Evolutionary conservation across 2,888 invertebrate genomes (phyloP).

Genomic region (Odontothrips loti): DNA sequence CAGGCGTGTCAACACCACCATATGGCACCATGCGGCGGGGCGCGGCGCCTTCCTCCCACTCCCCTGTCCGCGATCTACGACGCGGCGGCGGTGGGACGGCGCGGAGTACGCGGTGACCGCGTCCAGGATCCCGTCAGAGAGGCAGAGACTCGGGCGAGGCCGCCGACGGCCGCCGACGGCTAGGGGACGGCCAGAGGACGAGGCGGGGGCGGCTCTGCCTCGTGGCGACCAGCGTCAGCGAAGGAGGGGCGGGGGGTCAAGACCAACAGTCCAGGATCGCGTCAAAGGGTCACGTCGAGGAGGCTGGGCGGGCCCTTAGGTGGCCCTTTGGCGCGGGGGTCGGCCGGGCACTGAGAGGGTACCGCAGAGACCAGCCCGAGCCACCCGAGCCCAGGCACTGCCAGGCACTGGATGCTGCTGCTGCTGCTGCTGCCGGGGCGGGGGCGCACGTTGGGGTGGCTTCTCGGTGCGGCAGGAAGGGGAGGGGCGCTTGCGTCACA

Average conservation of each 20-base stretch:
- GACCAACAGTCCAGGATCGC: neutral
- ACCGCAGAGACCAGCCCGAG: neutral
- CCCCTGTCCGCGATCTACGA: neutral
- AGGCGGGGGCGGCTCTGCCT: neutral
- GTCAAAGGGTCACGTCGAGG: neutral
- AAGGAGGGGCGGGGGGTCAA: neutral
- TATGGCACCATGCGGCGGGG: neutral
- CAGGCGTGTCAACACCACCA: neutral
- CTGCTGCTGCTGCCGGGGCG: conserved; percentile 30
- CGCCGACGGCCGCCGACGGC: neutral
- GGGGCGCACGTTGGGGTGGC: too few species aligned
- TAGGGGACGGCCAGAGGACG: neutral
- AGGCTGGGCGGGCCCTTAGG: too few species aligned
- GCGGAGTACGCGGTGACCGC: neutral
- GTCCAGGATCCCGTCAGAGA: neutral
- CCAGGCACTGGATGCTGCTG: conserved; percentile 27
- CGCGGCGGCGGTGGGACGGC: neutral
- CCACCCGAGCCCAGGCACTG: conserved; percentile 22
- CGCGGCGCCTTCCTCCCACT: neutral
- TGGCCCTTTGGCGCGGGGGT: too few species aligned
- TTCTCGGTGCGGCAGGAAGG: neutral
- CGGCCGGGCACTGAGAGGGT: conserved; percentile 26
- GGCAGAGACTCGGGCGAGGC: neutral
- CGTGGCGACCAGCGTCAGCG: neutral
- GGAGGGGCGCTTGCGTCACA: neutral